These are phyloP conservation scores for Vandiemenella viatica DNA, from an alignment of 2,888 invertebrate genomes.

Conservation along the genomic window DNA sequence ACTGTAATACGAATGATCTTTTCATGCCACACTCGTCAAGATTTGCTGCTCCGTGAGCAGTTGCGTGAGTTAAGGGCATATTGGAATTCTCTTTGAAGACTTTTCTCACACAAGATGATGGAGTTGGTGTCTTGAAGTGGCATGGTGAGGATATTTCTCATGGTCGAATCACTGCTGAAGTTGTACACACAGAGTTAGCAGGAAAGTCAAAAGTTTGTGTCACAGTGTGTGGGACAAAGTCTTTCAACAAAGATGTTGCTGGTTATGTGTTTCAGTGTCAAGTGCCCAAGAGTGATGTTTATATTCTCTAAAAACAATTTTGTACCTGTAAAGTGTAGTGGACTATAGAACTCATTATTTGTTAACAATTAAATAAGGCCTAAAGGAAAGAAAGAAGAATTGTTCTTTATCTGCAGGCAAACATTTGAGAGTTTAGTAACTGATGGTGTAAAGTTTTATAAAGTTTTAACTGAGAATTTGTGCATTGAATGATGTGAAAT, in stretches of 20 bases:
- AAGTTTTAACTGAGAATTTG: too few species aligned
- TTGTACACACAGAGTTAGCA: constrained; percentile 27
- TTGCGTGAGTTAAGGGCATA: constrained; percentile 40
- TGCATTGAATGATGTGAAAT: too few species aligned
- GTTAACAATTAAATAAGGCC: too few species aligned
- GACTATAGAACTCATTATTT: too few species aligned
- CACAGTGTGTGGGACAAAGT: constrained; percentile 43
- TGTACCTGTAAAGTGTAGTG: too few species aligned
- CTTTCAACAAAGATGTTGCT: constrained; percentile 36
- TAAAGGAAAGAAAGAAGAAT: too few species aligned
- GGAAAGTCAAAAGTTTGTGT: constrained; percentile 24
- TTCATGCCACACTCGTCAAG: constrained; percentile 40
- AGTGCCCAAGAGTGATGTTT: constrained; percentile 1
- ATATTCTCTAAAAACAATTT: constrained; percentile 5
- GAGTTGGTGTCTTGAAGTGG: constrained; percentile 24
- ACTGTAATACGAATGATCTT: constrained; percentile 45
- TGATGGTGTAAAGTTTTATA: too few species aligned
- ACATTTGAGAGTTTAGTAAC: too few species aligned
- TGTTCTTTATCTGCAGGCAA: too few species aligned
- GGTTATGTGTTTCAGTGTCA: constrained; percentile 1
- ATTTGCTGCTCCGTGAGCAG: constrained; percentile 44
- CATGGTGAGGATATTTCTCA: constrained; percentile 37
- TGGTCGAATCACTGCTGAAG: constrained; percentile 26
- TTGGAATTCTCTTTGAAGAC: constrained; percentile 63
- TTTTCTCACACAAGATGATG: constrained; percentile 34